Conservation (phyloP, 2,113 vertebrate species). For the Poeciliopsis occidentalis region DNA sequence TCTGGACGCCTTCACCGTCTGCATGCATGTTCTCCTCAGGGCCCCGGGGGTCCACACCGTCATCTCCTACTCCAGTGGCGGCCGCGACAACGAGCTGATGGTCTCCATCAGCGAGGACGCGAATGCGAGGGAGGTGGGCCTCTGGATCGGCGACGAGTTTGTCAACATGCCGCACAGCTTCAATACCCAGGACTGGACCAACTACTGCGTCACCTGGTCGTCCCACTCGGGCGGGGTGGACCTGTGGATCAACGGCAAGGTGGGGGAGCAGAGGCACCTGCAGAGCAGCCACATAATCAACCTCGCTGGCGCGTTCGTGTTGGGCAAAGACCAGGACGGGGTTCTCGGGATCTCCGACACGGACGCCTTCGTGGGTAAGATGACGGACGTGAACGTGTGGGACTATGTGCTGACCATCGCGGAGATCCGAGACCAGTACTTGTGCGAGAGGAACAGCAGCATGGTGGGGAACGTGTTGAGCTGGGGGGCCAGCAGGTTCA, state of each 20-base stretch:
- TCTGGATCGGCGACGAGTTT: slow-evolving; percentile 81
- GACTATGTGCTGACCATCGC: slow-evolving; percentile 74
- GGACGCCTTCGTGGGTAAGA: slow-evolving; percentile 77
- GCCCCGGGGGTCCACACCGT: slow-evolving; percentile 64
- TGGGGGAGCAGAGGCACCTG: slow-evolving; percentile 67
- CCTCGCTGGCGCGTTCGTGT: slow-evolving; percentile 71
- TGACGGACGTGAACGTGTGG: slow-evolving; percentile 83
- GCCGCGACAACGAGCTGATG: slow-evolving; percentile 80
- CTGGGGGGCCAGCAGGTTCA: slow-evolving; percentile 81
- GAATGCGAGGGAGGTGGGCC: slow-evolving; percentile 62
- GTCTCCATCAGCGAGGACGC: slow-evolving; percentile 68
- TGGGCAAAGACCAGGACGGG: slow-evolving; percentile 83
- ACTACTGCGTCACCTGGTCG: slow-evolving; percentile 83
- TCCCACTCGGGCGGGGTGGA: slow-evolving; percentile 71
- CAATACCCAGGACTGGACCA: slow-evolving; percentile 72
- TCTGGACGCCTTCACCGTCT: slow-evolving; percentile 81
- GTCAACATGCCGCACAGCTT: slow-evolving; percentile 78
- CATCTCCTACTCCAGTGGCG: slow-evolving; percentile 80
- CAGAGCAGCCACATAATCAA: slow-evolving; percentile 67
- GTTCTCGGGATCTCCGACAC: slow-evolving; percentile 79
- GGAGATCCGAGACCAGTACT: slow-evolving; percentile 77
- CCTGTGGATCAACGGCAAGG: slow-evolving; percentile 81
- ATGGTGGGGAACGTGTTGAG: slow-evolving; percentile 78
- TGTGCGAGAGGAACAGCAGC: slow-evolving; percentile 60
- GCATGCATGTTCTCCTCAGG: slow-evolving; percentile 75